A percentile compares a stretch with the other conserved stretches of the same genome.
Evolutionary conservation across 2,113 vertebrate genomes (phyloP).

Genomic region (Lates calcarifer): DNA sequence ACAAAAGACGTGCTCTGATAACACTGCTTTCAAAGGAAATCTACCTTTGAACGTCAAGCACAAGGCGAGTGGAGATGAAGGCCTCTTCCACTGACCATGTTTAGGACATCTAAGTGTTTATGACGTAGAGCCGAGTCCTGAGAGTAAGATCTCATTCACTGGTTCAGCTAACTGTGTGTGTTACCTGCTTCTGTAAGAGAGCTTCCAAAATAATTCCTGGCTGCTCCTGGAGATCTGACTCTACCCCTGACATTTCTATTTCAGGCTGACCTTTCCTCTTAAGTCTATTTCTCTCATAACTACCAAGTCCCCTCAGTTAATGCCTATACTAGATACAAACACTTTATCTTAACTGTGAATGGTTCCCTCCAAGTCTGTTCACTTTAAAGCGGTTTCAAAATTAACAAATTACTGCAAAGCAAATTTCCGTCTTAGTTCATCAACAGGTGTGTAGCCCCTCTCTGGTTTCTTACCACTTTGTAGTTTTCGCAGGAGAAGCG

Average conservation of each 20-base stretch:
- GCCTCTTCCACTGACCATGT: constrained; percentile 3
- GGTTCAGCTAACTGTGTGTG: background rate
- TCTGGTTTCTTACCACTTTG: constrained; percentile 88
- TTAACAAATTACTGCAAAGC: background rate
- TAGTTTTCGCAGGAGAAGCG: constrained; percentile 88
- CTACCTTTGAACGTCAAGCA: background rate
- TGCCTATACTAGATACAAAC: background rate
- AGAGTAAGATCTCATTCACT: constrained; percentile 10
- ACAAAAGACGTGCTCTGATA: constrained; percentile 46
- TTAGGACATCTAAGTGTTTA: constrained; percentile 31
- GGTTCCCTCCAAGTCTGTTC: background rate
- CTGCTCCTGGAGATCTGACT: constrained; percentile 48
- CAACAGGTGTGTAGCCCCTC: background rate
- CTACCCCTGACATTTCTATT: constrained; percentile 65
- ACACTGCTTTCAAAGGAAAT: constrained; percentile 49
- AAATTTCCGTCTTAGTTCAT: background rate
- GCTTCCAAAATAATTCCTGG: constrained; percentile 52
- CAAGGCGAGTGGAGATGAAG: constrained; percentile 16
- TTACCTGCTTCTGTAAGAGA: constrained; percentile 34
- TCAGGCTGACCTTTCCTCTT: constrained; percentile 62
- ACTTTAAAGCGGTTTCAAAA: background rate
- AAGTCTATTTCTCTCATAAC: constrained; percentile 15
- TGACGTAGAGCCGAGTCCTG: constrained; percentile 25
- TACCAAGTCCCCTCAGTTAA: constrained; percentile 12
- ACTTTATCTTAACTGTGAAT: background rate